phyloP scores from a whole-genome alignment of 2,797 vertebrate species.

The Distichodus sexfasciatus region DNA sequence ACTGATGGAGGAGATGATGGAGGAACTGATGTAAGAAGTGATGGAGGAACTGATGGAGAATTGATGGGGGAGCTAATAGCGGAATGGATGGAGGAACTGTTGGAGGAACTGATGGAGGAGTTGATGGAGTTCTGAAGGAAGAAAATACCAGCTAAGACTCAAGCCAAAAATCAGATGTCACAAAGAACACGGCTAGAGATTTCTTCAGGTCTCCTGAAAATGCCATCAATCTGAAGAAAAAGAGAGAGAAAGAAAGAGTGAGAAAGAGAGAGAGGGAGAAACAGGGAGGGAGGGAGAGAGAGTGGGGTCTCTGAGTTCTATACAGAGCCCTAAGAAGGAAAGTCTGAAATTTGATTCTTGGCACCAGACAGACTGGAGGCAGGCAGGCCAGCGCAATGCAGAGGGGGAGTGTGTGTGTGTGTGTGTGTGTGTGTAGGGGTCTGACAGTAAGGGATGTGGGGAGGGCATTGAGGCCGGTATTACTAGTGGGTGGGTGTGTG shows the following conservation, averaged over 20 bases:
- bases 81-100: too few species aligned
- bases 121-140: too few species aligned
- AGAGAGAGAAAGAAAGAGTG: conserved; percentile 32
- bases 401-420: conserved; percentile 39
- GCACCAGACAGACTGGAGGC: conserved; percentile 93
- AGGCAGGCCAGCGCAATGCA: conserved; percentile 62
- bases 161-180: too few species aligned
- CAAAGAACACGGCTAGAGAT: too few species aligned
- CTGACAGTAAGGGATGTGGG: conserved; percentile 74
- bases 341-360: conserved; percentile 89
- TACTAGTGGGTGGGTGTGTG: conserved; percentile 43
- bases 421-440: conserved; percentile 40
- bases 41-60: too few species aligned
- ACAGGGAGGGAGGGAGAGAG: conserved; percentile 33
- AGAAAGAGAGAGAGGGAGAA: not conserved
- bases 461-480: conserved; percentile 64
- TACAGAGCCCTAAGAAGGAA: conserved; percentile 87
- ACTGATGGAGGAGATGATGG: too few species aligned
- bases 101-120: too few species aligned
- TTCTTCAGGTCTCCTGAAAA: too few species aligned
- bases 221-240: not conserved
- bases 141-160: too few species aligned
- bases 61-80: too few species aligned
- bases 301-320: conserved; percentile 72
- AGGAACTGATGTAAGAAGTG: too few species aligned